phyloP scores from a whole-genome alignment of 2,113 vertebrate genomes.

The Spheniscus mendiculus region DNA sequence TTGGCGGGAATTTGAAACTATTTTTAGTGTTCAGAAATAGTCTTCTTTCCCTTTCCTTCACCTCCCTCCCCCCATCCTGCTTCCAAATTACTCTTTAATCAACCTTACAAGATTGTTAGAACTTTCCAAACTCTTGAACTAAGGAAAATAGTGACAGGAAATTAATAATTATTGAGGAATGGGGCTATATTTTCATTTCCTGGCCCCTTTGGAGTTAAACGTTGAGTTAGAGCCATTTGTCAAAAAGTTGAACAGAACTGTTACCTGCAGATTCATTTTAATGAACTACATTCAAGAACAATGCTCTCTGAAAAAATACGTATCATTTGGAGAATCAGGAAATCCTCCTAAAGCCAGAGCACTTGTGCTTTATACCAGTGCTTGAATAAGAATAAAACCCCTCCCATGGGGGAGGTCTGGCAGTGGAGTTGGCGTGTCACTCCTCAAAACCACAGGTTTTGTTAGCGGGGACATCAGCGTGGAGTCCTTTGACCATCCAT shows the following conservation, averaged over 20 bases:
- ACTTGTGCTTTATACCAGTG: background rate
- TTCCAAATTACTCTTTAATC: constrained; percentile 53
- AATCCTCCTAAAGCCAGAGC: background rate
- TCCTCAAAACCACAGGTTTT: background rate
- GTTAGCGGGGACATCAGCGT: background rate
- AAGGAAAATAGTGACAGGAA: constrained; percentile 59
- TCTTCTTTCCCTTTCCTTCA: constrained; percentile 9
- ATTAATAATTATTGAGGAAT: constrained; percentile 63
- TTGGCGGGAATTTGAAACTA: constrained; percentile 58
- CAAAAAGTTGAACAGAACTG: background rate
- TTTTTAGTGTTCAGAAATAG: constrained; percentile 45
- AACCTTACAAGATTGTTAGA: constrained; percentile 9
- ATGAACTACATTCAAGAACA: background rate
- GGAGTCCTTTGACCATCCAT: background rate
- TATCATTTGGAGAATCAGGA: background rate
- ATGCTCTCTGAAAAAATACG: background rate
- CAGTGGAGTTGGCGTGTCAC: background rate
- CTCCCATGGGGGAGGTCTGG: background rate
- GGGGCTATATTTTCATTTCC: constrained; percentile 47
- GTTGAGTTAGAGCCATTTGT: background rate
- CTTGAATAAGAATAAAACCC: background rate
- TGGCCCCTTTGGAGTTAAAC: background rate
- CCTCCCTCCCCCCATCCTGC: background rate
- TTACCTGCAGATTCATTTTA: constrained; percentile 21
- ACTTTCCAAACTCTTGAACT: constrained; percentile 14